Evolutionary conservation across 2,888 invertebrate species (phyloP), one percentile per base, ranked within the genome.

Genomic region (Nomada lathburiana): DNA sequence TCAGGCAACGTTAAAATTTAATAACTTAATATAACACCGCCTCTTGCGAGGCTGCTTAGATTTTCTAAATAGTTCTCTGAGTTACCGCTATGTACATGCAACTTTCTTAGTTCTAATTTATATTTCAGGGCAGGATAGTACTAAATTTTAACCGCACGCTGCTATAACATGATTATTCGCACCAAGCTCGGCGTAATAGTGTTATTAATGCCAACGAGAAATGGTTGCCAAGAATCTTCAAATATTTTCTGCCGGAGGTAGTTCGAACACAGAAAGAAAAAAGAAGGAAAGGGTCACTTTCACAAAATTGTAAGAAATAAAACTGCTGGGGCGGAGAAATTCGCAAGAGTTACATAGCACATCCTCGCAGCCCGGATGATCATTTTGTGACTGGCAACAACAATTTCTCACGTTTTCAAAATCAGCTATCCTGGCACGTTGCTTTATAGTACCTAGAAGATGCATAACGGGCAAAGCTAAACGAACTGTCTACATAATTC

Each of bases 91-190:
- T 42, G 50, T 42, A 16, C 36, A 23, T 16, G 55, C 53, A 79
- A 80, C 60, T 79, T 80, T 23, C 78, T 70, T 60, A 53, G 65
- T 63, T 53, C 62, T 73, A 79, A 79, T 80, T 80, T 68, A 80
- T 72, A 72, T 80, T 72, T 79, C 44, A 44, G 44, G 50, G 44
- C 63, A 59, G 26, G 36, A 50, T 63, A 65, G 63, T 63, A 73
- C 44, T 72, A 80, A 69, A 79, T 79, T 78, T 71, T 26, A 36
- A 57, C 67, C 47, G 64, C 23, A 7, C 16, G 16, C 63, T 11
- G 80, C 44, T 79, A 44, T 72, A 80, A 80, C 79, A 72, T 26
- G 47, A 79, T 80, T 80, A 63, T 79, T 44, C 67, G 36, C 26
- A 47, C 50, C 20, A 47, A 79, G 23, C 68, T 64, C 29, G 11